Percentiles rank a stretch among this genome's conserved stretches.
Evolutionary conservation across 2,888 invertebrate genomes (phyloP).

Genomic region (Lithophane semibrunnea): DNA sequence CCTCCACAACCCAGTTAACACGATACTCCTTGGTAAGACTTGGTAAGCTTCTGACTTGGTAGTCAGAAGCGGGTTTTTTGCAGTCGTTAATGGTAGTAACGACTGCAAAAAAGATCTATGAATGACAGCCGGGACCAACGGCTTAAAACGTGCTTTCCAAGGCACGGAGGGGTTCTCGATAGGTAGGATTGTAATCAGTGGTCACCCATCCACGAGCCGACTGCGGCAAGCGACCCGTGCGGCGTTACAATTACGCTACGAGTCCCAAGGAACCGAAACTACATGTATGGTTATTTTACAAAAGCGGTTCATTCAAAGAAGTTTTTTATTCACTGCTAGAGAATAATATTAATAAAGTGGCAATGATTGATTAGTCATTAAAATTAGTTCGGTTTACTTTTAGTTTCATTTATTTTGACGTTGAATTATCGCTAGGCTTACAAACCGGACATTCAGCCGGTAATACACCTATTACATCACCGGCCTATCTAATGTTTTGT

Average conservation of each 20-base stretch:
- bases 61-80: too few species aligned
- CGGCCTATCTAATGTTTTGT: not conserved
- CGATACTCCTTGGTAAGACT: not conserved
- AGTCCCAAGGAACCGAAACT: not conserved
- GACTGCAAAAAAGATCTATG: not conserved
- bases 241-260: too few species aligned
- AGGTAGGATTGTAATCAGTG: not conserved
- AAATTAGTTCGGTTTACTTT: slow-evolving; percentile 18
- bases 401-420: slow-evolving; percentile 39
- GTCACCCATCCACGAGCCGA: not conserved
- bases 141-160: not conserved
- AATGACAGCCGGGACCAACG: too few species aligned
- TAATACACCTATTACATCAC: slow-evolving; percentile 28
- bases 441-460: slow-evolving; percentile 50
- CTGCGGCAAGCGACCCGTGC: not conserved
- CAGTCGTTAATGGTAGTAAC: too few species aligned
- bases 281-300: not conserved
- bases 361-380: slow-evolving; percentile 54
- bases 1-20: not conserved
- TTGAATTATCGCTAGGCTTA: slow-evolving; percentile 17
- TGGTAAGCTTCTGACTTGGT: too few species aligned
- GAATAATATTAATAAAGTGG: slow-evolving; percentile 18
- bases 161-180: not conserved
- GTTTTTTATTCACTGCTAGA: not conserved
- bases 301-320: slow-evolving; percentile 25